Base-by-base conservation (phyloP, 2,797 vertebrate genomes). In the Pogoniulus pusillus region DNA sequence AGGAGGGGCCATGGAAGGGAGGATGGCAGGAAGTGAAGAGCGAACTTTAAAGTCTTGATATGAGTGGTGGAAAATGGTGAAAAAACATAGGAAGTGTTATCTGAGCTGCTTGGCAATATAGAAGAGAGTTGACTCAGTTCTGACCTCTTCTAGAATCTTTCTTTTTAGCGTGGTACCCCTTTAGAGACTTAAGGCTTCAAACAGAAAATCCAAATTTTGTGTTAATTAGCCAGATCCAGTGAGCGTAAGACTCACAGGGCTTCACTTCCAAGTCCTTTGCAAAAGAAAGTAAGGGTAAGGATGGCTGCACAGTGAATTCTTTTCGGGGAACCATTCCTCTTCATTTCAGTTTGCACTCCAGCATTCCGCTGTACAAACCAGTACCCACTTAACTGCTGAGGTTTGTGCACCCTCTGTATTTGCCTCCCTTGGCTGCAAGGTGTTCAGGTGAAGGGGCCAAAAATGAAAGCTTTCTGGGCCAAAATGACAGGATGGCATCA, bases 391-490 rank as follows among this genome's bases (percentile, higher is more conserved):
- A 16, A 7, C 12, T 73, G 22, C 27, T 74, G 66, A 22, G 35
- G 6, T 59, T 82, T 70, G 9, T 69, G 30, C 34, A 34, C 9
- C 29, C 16, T 30, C 26, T 49, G 12, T 41, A 22, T 59, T 75
- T 2, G 1, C 1, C 5, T 10, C 4, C 6, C 12, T 68, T 71
- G 45, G 37, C 51, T 1, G 1, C 6, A 16, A 58, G 41, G 37
- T 51, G 59, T 24, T 32, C 0, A 0, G 37, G 15, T 78, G 63
- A 70, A 58, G 27, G 53, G 72, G 7, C 75, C 27, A 53, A 13
- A 62, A 47, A 7, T 4, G 14, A 72, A 78, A 29, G 5, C 26
- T 62, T 72, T 65, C 26, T 58, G 47, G 18, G 19, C 17, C n/a
- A 18, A 54, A 85, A 54, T 32, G 37, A 2, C 49, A 72, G 24